Base-by-base conservation (phyloP, 2,888 invertebrate species). In the Bibio marci region DNA sequence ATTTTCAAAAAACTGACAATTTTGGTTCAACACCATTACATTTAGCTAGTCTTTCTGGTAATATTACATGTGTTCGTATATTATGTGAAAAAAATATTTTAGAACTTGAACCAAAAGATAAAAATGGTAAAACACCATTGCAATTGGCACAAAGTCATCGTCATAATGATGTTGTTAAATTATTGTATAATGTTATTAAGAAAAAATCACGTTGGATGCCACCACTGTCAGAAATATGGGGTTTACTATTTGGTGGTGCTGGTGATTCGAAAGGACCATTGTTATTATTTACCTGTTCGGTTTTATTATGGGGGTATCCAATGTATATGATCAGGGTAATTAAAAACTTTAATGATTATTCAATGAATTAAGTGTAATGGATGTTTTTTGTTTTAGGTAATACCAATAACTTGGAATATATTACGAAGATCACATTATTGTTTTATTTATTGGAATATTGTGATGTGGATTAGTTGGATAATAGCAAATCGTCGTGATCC, bases 391-490 rank as follows among this genome's bases (percentile, higher is more conserved):
- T 64, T 64, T 25, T 58, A 85, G 74, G 87, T 87, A 50, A 76
- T 91, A 45, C 90, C 90, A 2, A 69, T 85, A 31, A 91, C 90
- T 0, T 91, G 90, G 90, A 81, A 88, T 54, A 76, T 83, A 7
- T 62, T 90, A 30, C 71, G 86, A 1, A 76, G 81, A 1, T 85
- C 83, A 1, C 90, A 91, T 57, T 85, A 90, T 51, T 79, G 85
- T 52, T 92, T 91, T 58, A 76, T 91, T 45, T 81, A 86, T 52
- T 81, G 86, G 80, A 91, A 91, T 58, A 68, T 76, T 5, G 73
- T 87, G 10, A 91, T 92, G 90, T 91, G 91, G 91, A 65, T 90
- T 10, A 85, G 86, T 51, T 86, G 91, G 80, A 71, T 86, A 40
- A 77, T 87, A 35, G 88, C 90, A 4, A 90, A 88, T 53, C 71